A percentile compares a stretch with the other conserved stretches of the same genome.
phyloP scores from a whole-genome alignment of 2,797 vertebrate genomes.

The Labroides dimidiatus region DNA sequence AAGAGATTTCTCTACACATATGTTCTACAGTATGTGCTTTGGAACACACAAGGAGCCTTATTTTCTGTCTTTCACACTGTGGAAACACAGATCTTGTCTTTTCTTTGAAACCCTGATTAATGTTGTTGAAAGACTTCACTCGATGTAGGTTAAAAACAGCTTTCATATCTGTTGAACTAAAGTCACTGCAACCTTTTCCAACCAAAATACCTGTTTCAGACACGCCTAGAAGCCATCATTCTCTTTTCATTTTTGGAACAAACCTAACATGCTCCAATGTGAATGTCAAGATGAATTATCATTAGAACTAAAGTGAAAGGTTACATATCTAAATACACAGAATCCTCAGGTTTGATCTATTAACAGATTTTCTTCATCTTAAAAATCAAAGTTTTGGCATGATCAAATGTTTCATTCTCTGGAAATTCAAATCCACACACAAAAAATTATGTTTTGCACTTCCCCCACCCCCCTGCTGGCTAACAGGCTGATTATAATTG shows the following conservation, averaged over 20 bases:
- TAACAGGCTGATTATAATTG: slow-evolving; percentile 50
- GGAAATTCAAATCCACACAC: slow-evolving; percentile 39
- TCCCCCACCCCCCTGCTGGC: slow-evolving; percentile 35
- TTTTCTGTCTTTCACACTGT: slow-evolving; percentile 29
- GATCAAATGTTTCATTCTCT: slow-evolving; percentile 43
- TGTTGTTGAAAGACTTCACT: slow-evolving; percentile 28
- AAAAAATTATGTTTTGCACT: slow-evolving; percentile 13
- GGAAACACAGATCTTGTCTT: slow-evolving; percentile 36
- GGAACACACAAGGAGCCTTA: slow-evolving; percentile 11
- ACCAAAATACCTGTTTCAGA: slow-evolving; percentile 49
- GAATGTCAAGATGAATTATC: slow-evolving; percentile 10
- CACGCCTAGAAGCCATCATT: slow-evolving; percentile 36
- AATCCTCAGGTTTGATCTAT: slow-evolving; percentile 13
- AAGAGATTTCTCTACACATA: slow-evolving; percentile 45
- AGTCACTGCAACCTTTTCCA: slow-evolving; percentile 65
- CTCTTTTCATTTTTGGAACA: slow-evolving; percentile 27
- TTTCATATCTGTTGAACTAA: slow-evolving; percentile 43
- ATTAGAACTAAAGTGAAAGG: slow-evolving; percentile 26
- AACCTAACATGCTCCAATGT: slow-evolving; percentile 40
- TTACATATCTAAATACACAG: slow-evolving; percentile 13
- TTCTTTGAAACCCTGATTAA: slow-evolving; percentile 51
- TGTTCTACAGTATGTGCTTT: slow-evolving; percentile 6
- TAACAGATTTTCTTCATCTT: background rate
- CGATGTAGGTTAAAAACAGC: slow-evolving; percentile 9
- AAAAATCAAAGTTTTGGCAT: too few species aligned